These are phyloP conservation scores for Drosophila emarginata DNA, from an alignment of 2,888 invertebrate species.

Conservation along the genomic window DNA sequence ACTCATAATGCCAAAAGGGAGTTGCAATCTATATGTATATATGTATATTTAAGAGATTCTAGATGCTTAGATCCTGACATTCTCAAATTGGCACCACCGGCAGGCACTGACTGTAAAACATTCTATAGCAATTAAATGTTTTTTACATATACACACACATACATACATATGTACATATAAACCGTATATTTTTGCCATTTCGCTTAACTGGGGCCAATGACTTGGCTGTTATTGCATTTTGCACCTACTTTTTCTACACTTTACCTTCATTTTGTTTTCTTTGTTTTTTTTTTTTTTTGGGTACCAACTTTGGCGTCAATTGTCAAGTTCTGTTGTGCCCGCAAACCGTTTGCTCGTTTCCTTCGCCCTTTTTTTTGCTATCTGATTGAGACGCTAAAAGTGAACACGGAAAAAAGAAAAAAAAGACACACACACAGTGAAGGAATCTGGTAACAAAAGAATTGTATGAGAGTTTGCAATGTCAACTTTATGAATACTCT, in stretches of 20 bases:
- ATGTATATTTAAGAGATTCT: not conserved
- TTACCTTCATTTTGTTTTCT: conserved; percentile 11
- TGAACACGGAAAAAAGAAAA: conserved; percentile 35
- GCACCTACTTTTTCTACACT: conserved; percentile 55
- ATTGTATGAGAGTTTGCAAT: not conserved
- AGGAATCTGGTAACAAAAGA: conserved; percentile 7
- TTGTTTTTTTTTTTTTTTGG: conserved; percentile 34
- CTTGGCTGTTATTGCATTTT: conserved; percentile 76
- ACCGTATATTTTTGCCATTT: conserved; percentile 13
- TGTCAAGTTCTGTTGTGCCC: conserved; percentile 69
- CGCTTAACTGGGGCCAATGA: conserved; percentile 62
- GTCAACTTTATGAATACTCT: not conserved
- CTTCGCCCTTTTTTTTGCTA: conserved; percentile 49
- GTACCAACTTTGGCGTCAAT: conserved; percentile 76
- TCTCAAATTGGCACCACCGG: conserved; percentile 62
- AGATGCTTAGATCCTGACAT: conserved; percentile 3
- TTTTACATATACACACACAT: conserved; percentile 62
- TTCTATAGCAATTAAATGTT: conserved; percentile 79
- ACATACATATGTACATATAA: conserved; percentile 19
- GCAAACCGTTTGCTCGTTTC: conserved; percentile 23
- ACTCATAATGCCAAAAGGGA: conserved; percentile 68
- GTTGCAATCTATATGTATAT: conserved; percentile 5
- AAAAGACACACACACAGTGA: conserved; percentile 14
- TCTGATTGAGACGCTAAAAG: conserved; percentile 72
- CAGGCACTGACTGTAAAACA: conserved; percentile 42